phyloP scores from a whole-genome alignment of 2,888 invertebrate genomes.

The Sympetrum striolatum region DNA sequence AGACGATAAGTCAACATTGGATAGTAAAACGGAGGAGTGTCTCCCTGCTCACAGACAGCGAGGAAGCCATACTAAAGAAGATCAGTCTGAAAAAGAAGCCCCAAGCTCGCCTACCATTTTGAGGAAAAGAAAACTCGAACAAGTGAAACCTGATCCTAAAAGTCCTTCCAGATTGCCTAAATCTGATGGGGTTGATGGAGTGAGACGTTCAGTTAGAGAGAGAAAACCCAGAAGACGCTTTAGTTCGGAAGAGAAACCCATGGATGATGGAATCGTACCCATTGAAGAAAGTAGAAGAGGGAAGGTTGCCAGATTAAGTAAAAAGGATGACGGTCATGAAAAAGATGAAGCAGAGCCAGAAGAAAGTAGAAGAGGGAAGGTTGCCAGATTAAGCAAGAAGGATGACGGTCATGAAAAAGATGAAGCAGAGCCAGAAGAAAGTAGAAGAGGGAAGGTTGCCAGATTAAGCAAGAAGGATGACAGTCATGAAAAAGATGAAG shows the following conservation, averaged over 20 bases:
- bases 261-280: background rate
- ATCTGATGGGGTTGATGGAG: background rate
- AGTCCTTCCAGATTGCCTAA: too few relatives aligned
- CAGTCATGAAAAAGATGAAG: too few relatives aligned
- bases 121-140: background rate
- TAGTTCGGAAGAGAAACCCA: background rate
- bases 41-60: background rate
- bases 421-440: background rate
- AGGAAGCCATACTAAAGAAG: background rate
- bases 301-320: too few relatives aligned
- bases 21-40: background rate
- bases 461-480: too few relatives aligned
- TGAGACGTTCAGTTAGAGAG: background rate
- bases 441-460: too few relatives aligned
- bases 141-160: background rate
- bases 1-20: background rate
- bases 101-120: background rate
- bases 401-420: too few relatives aligned
- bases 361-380: background rate
- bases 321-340: too few relatives aligned
- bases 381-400: too few relatives aligned
- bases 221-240: conserved; percentile 16
- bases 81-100: background rate
- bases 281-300: background rate
- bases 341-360: background rate